phyloP scores from a whole-genome alignment of 2,797 vertebrate species.

The Silurus lanzhouensis region DNA sequence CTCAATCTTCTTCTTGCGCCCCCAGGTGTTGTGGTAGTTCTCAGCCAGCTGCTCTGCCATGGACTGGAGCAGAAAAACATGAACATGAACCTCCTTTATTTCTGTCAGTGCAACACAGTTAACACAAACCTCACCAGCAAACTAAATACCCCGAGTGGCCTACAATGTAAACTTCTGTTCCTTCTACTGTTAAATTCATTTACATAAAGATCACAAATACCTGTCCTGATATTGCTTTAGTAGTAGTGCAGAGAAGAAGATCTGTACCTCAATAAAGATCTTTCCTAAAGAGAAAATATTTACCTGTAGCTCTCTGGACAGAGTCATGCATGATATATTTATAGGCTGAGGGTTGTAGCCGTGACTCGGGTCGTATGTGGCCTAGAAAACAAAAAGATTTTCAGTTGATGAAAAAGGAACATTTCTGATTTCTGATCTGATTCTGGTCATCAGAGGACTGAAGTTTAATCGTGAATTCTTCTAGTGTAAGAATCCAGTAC shows the following conservation, averaged over 20 bases:
- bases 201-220: too few species aligned
- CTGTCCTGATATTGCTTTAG: not conserved
- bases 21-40: conserved; percentile 98
- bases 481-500: not conserved
- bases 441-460: not conserved
- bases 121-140: not conserved
- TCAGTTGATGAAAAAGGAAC: not conserved
- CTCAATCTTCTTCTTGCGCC: conserved; percentile 93
- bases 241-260: not conserved
- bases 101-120: not conserved
- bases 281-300: not conserved
- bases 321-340: conserved; percentile 83
- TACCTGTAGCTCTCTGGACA: conserved; percentile 92
- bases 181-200: not conserved
- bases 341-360: conserved; percentile 91
- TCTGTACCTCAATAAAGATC: too few species aligned
- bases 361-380: conserved; percentile 88
- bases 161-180: not conserved
- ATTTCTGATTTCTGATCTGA: not conserved
- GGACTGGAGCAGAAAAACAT: conserved; percentile 70
- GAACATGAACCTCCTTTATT: not conserved
- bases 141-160: not conserved
- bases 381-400: conserved; percentile 59
- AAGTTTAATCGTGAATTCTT: not conserved
- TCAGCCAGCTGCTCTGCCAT: conserved; percentile 96